Conservation (phyloP, 2,888 invertebrate species). For the Eugnorisma glareosa region DNA sequence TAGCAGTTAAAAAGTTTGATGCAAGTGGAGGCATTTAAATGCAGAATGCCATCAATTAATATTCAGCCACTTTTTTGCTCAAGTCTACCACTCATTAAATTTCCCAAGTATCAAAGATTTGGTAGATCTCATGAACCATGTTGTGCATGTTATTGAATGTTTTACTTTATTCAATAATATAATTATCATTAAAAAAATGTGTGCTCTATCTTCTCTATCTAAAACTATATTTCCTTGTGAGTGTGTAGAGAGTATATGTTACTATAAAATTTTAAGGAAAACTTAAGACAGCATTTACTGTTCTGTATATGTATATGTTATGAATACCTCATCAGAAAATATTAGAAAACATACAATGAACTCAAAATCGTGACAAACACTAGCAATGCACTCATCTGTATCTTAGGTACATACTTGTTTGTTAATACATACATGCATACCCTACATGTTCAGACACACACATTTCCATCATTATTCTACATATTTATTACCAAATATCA, state of each 20-base stretch:
- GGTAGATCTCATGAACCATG: constrained; percentile 20
- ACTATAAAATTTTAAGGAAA: background rate
- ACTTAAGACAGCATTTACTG: background rate
- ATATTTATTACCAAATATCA: constrained; percentile 18
- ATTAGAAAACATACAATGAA: constrained; percentile 3
- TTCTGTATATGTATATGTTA: background rate
- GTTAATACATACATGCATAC: constrained; percentile 35
- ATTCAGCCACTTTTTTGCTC: constrained; percentile 29
- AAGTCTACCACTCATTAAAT: constrained; percentile 28
- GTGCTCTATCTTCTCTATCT: constrained; percentile 40
- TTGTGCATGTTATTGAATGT: constrained; percentile 67
- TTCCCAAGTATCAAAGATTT: constrained; percentile 19
- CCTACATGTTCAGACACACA: constrained; percentile 35
- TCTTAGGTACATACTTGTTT: constrained; percentile 30
- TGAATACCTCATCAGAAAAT: constrained; percentile 6
- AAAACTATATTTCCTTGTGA: constrained; percentile 30
- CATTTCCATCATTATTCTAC: constrained; percentile 28
- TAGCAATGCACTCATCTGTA: constrained; percentile 23
- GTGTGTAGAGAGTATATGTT: constrained; percentile 21
- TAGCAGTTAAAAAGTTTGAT: constrained; percentile 5
- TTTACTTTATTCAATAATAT: constrained; percentile 40
- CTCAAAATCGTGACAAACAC: constrained; percentile 10
- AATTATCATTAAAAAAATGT: constrained; percentile 44
- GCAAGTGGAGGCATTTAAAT: constrained; percentile 23
- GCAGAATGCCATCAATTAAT: constrained; percentile 27